Base-by-base conservation (phyloP, 2,797 vertebrate species). In the Erpetoichthys calabaricus region DNA sequence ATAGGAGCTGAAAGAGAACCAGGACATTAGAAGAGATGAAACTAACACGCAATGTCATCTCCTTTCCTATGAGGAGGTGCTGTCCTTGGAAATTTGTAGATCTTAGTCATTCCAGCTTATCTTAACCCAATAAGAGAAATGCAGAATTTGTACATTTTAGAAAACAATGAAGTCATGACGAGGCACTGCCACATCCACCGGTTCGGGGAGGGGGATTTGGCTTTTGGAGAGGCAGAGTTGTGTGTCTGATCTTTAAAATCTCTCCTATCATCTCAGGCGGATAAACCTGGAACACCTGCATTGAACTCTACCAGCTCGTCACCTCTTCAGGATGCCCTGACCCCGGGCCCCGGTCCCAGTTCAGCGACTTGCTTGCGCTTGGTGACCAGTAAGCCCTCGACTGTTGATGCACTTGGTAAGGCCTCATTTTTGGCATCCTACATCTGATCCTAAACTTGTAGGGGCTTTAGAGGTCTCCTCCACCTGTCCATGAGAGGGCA, bases 391-490 rank as follows among this genome's bases (percentile, higher is more conserved):
- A 85, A 89, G 62, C 78, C 78, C 1, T 70, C 88, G 0, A 65
- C 80, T 58, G 83, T 86, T 0, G 88, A 91, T 56, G 76, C 81
- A 3, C 68, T 86, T 1, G 80, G 92, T 94, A 73, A 89, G 86
- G 42, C 25, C 3, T 42, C 51, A 25, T 25, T 25, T 25, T 25
- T 2, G 25, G 25, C 25, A 25, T 25, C 25, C 25, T 25, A 25
- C 25, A 25, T 25, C 25, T 25, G 25, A 25, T 25, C 25, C 25
- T 25, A 25, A 25, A 25, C 25, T 8, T 7, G 42, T 7, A 25
- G 45, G 25, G 45, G 25, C 25, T 25, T 25, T 25, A 25, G 25
- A 25, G 25, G 25, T 25, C 25, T 25, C 25, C 25, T 25, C 25
- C 25, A 25, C 25, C 25, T 25, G 25, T 25, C 25, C 25, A 25